These are phyloP conservation scores for Dasyurus viverrinus DNA, from an alignment of 2,113 vertebrate species.

Conservation along the genomic window DNA sequence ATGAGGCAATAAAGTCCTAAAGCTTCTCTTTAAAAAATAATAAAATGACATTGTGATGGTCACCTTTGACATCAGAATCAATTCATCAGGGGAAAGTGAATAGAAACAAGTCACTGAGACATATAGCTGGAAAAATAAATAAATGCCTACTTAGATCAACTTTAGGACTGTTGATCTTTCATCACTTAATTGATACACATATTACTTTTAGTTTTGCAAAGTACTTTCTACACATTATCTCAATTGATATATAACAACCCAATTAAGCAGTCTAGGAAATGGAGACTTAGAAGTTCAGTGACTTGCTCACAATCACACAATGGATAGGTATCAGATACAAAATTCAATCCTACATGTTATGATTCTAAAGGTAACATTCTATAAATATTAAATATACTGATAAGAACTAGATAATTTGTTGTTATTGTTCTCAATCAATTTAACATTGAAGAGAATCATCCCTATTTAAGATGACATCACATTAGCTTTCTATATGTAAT, in stretches of 20 bases:
- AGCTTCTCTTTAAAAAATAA: background rate
- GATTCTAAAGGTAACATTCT: background rate
- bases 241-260: background rate
- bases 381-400: background rate
- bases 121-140: background rate
- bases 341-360: background rate
- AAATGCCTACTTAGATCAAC: background rate
- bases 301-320: background rate
- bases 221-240: background rate
- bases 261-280: background rate
- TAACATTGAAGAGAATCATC: background rate
- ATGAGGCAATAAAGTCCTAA: background rate
- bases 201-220: background rate
- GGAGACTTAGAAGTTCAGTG: background rate
- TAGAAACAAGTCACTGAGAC: background rate
- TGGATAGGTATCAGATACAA: background rate
- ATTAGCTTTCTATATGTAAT: background rate
- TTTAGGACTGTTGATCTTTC: background rate
- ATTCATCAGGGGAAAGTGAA: background rate
- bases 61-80: background rate
- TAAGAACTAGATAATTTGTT: background rate
- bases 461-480: background rate
- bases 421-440: background rate
- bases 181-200: background rate
- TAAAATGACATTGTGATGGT: background rate